phyloP scores from a whole-genome alignment of 1,140 invertebrate species.

The Maconellicoccus hirsutus region DNA sequence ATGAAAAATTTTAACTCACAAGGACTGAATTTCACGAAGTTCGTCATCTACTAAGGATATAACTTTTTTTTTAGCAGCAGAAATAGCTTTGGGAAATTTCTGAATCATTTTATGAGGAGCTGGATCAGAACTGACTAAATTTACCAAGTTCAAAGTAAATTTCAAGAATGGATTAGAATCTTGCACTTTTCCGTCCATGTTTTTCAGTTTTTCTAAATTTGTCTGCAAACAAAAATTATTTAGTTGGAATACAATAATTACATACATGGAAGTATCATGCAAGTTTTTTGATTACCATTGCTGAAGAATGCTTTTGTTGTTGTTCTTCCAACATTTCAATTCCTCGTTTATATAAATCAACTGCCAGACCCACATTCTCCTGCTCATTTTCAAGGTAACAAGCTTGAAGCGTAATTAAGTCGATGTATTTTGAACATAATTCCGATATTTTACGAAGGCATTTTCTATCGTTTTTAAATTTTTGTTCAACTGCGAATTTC shows the following conservation, averaged over 20 bases:
- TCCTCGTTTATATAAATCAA: not conserved
- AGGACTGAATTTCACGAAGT: too few species aligned
- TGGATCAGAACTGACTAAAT: too few species aligned
- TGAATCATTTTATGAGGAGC: not conserved
- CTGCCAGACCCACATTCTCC: not conserved
- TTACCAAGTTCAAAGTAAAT: too few species aligned
- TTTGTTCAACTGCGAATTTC: not conserved
- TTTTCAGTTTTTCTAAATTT: not conserved
- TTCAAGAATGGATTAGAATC: too few species aligned
- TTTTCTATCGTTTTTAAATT: not conserved
- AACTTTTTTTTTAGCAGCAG: not conserved
- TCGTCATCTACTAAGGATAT: too few species aligned
- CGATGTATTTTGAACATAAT: not conserved
- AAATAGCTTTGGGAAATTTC: not conserved
- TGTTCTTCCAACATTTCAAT: not conserved
- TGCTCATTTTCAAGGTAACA: not conserved
- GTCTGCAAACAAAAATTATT: not conserved
- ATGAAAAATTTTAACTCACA: too few species aligned
- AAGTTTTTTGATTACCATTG: not conserved
- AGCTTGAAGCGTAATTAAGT: not conserved
- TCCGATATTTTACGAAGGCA: not conserved
- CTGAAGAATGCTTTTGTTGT: not conserved
- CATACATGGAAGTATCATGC: too few species aligned
- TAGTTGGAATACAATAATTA: too few species aligned
- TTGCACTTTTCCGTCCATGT: not conserved